Conservation (phyloP, 2,888 invertebrate genomes). For the Taphrorychus bicolor region DNA sequence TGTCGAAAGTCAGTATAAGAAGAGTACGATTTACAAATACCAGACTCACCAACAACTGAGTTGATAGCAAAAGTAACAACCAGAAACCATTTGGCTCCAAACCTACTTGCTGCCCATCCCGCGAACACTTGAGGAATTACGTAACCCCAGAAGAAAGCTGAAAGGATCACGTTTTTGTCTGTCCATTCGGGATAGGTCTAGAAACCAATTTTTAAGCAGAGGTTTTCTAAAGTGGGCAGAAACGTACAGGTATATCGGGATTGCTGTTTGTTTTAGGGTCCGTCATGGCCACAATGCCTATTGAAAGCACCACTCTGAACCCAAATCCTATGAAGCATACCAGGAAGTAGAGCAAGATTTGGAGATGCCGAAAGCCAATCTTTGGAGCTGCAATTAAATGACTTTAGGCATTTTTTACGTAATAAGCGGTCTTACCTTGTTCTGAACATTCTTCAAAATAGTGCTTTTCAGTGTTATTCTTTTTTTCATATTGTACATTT, state of each 20-base stretch:
- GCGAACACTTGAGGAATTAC: slow-evolving; percentile 75
- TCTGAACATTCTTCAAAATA: neutral
- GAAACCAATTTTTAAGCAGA: slow-evolving; percentile 1
- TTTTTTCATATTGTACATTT: no score
- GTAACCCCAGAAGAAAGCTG: slow-evolving; percentile 85
- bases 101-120: slow-evolving; percentile 73
- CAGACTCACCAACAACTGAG: slow-evolving; percentile 12
- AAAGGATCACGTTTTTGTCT: slow-evolving; percentile 66
- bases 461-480: neutral
- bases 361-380: slow-evolving; percentile 36
- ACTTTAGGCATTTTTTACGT: neutral
- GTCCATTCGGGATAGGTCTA: slow-evolving; percentile 60
- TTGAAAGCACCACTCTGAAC: slow-evolving; percentile 31
- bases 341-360: slow-evolving; percentile 27
- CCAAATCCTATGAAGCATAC: slow-evolving; percentile 34
- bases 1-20: no score
- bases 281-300: slow-evolving; percentile 41
- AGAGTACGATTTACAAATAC: neutral
- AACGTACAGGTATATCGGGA: slow-evolving; percentile 33
- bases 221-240: neutral
- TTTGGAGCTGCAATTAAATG: slow-evolving; percentile 19
- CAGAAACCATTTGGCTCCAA: slow-evolving; percentile 77
- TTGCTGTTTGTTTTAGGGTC: slow-evolving; percentile 27
- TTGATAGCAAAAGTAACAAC: slow-evolving; percentile 60
- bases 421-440: neutral